A percentile compares a stretch with the other conserved stretches of the same genome.
These are phyloP conservation scores for Meloidogyne floridensis DNA, from an alignment of 1,140 invertebrate species.

Conservation along the genomic window DNA sequence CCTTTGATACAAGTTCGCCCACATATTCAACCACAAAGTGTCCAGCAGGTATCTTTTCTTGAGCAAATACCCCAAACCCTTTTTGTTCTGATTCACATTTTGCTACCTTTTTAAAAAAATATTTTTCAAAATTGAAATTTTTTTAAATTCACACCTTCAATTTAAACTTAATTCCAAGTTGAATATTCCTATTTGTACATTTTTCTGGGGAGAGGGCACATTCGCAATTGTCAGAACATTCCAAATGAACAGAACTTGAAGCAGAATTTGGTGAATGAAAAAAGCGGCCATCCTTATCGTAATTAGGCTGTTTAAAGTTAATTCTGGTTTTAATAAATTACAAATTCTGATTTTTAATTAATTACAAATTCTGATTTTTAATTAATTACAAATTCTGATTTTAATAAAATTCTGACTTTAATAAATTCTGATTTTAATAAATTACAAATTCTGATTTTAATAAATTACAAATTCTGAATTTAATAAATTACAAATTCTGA, in stretches of 20 bases:
- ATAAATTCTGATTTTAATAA: too few relatives aligned
- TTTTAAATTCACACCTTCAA: slow-evolving; percentile 12
- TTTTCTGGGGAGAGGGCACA: not conserved
- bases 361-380: too few relatives aligned
- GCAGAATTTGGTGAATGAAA: not conserved
- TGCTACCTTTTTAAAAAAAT: not conserved
- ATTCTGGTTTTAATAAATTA: not conserved
- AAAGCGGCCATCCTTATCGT: slow-evolving; percentile 19
- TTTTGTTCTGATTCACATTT: slow-evolving; percentile 30
- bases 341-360: not conserved
- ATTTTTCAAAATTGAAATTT: slow-evolving; percentile 2
- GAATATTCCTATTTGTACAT: slow-evolving; percentile 31
- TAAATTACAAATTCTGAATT: not conserved
- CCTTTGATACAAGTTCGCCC: slow-evolving; percentile 39
- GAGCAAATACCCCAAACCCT: slow-evolving; percentile 38
- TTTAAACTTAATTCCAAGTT: slow-evolving; percentile 33
- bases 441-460: too few relatives aligned
- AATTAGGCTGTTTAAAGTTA: not conserved
- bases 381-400: too few relatives aligned
- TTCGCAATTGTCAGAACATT: slow-evolving; percentile 33
- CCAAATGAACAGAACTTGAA: slow-evolving; percentile 2
- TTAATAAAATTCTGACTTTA: too few relatives aligned
- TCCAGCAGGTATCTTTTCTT: slow-evolving; percentile 23
- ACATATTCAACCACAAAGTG: slow-evolving; percentile 50
- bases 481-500: not conserved